A percentile compares a stretch with the other conserved stretches of the same genome.
Conservation (phyloP, 2,113 vertebrate species). For the Pantherophis guttatus region DNA sequence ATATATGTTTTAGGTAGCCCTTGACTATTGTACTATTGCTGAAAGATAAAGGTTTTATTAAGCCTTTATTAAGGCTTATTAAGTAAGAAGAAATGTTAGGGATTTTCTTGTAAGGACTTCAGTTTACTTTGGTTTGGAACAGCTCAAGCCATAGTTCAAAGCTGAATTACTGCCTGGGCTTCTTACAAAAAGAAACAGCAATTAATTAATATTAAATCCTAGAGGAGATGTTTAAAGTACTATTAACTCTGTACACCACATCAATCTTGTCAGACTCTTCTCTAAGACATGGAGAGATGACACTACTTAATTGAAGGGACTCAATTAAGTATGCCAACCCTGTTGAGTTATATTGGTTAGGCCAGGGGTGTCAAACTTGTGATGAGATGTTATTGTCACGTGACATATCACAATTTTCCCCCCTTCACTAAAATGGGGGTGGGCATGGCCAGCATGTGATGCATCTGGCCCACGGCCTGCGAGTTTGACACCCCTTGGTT, state of each 20-base stretch:
- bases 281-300: neutral
- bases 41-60: neutral
- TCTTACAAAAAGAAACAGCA: neutral
- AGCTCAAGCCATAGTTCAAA: neutral
- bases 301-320: neutral
- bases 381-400: too few relatives aligned
- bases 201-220: neutral
- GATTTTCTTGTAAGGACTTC: neutral
- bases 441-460: too few relatives aligned
- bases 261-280: neutral
- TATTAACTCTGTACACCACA: neutral
- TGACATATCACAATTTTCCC: too few relatives aligned
- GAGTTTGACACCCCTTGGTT: too few relatives aligned
- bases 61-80: neutral
- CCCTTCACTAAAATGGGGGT: too few relatives aligned
- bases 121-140: neutral
- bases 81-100: neutral
- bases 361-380: too few relatives aligned
- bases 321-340: neutral
- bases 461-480: too few relatives aligned
- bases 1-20: neutral
- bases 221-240: neutral
- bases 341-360: neutral
- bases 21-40: neutral
- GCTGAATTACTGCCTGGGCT: neutral